Evolutionary conservation across 1,140 invertebrate genomes (phyloP).

Genomic region (Sitophilus oryzae): DNA sequence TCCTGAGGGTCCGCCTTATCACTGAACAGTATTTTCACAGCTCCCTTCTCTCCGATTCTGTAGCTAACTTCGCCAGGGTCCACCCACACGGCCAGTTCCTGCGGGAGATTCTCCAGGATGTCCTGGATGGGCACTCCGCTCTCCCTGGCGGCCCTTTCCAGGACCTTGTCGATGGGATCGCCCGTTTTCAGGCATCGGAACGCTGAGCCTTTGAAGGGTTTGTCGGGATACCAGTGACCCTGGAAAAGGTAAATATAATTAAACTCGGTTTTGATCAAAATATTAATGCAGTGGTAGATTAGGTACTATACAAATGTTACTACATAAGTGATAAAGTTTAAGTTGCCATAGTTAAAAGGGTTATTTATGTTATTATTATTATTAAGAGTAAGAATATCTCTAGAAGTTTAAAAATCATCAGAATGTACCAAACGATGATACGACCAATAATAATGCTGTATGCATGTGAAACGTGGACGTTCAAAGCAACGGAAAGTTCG

Average conservation of each 20-base stretch:
- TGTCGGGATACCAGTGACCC: conserved; percentile 96
- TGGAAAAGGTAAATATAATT: too few relatives aligned
- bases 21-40: conserved; percentile 77
- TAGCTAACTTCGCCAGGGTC: conserved; percentile 96
- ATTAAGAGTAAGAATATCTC: too few relatives aligned
- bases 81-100: conserved; percentile 92
- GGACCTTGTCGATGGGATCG: conserved; percentile 86
- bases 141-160: conserved; percentile 82
- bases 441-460: too few relatives aligned
- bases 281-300: too few relatives aligned
- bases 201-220: conserved; percentile 91
- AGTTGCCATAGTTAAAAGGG: neutral
- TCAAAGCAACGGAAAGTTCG: too few relatives aligned
- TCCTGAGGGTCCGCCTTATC: conserved; percentile 58
- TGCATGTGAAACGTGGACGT: too few relatives aligned
- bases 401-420: neutral
- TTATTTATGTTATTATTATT: too few relatives aligned
- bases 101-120: conserved; percentile 87
- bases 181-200: conserved; percentile 92
- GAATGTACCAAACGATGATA: neutral
- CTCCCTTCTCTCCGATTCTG: conserved; percentile 89
- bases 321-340: too few relatives aligned
- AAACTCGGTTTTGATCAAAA: too few relatives aligned
- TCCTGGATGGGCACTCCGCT: conserved; percentile 89
- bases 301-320: too few relatives aligned